Conservation (phyloP, 2,888 invertebrate genomes). For the Ectropis crepuscularia region DNA sequence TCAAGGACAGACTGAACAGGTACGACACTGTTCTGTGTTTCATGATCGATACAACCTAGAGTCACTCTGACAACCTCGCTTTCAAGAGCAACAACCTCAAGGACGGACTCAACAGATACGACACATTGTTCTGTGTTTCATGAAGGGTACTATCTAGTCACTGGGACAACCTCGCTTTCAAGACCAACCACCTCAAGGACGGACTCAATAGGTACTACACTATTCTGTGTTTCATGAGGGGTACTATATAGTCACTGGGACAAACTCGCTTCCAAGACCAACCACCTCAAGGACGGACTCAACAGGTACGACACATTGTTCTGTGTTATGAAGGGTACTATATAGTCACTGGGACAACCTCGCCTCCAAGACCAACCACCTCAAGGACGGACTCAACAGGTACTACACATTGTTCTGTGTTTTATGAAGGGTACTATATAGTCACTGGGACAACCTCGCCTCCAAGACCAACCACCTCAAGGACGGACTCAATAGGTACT, state of each 20-base stretch:
- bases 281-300: conserved; percentile 86
- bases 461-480: not conserved
- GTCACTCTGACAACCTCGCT: conserved; percentile 97
- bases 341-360: not conserved
- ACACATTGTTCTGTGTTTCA: not conserved
- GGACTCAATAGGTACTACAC: no score
- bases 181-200: no score
- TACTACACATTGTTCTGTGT: no score
- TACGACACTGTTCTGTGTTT: no score
- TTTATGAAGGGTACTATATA: no score
- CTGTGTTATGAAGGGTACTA: not conserved
- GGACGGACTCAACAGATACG: conserved; percentile 91
- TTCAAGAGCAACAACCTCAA: conserved; percentile 46
- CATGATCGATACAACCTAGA: conserved; percentile 96
- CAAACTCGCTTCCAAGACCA: conserved; percentile 86
- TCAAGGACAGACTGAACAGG: no score
- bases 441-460: no score
- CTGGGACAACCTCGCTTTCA: conserved; percentile 71
- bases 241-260: conserved; percentile 99
- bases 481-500: not conserved
- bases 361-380: conserved; percentile 71
- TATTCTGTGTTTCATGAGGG: conserved; percentile 61
- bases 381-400: no score
- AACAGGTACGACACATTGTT: conserved; percentile 79
- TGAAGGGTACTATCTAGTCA: not conserved